Evolutionary conservation across 1,140 invertebrate species (phyloP).

Genomic region (Anoplophora glabripennis): DNA sequence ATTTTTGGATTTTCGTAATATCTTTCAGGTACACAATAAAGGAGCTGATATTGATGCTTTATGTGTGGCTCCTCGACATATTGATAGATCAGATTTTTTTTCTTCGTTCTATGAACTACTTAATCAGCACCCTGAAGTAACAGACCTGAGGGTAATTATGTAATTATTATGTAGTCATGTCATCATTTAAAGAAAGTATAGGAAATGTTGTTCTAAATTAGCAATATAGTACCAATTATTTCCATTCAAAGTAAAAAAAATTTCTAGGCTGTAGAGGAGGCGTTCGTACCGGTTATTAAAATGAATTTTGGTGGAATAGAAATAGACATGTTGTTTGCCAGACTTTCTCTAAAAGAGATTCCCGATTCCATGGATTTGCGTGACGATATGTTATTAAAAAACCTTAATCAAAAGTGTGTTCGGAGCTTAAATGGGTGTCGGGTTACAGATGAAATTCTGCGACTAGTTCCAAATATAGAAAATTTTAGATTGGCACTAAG

Average conservation of each 20-base stretch:
- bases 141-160: conserved; percentile 68
- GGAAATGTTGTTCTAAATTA: neutral
- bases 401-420: conserved; percentile 95
- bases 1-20: conserved; percentile 2
- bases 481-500: conserved; percentile 90
- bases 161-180: neutral
- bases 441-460: conserved; percentile 97
- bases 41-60: conserved; percentile 99
- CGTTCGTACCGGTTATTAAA: conserved; percentile 99
- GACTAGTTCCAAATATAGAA: conserved; percentile 92
- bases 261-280: conserved; percentile 89
- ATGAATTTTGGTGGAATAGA: conserved; percentile 99
- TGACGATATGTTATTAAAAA: conserved; percentile 90
- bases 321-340: conserved; percentile 96
- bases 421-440: conserved; percentile 96
- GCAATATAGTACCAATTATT: neutral
- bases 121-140: conserved; percentile 83
- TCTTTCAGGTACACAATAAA: conserved; percentile 87
- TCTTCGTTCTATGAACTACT: conserved; percentile 89
- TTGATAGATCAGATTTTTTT: conserved; percentile 94
- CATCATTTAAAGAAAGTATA: neutral
- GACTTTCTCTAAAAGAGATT: conserved; percentile 90
- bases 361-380: conserved; percentile 77
- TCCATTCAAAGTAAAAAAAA: neutral
- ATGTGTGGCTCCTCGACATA: conserved; percentile 95